These are phyloP conservation scores for Eurypyga helias DNA, from an alignment of 2,113 vertebrate genomes.

Conservation along the genomic window DNA sequence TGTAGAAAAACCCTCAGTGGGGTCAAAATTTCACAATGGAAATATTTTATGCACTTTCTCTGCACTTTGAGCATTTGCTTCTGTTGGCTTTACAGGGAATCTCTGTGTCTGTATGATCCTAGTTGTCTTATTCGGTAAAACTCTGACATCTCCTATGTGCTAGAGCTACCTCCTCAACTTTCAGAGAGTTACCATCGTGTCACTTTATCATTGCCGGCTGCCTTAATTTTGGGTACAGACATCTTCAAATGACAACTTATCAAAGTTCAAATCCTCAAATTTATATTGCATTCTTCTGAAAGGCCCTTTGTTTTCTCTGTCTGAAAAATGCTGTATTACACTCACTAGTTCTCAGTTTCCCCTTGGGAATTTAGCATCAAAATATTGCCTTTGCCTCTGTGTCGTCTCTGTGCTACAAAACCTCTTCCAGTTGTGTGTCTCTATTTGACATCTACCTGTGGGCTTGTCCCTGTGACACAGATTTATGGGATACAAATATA, in stretches of 20 bases:
- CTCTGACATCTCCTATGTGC: background rate
- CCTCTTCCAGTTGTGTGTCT: background rate
- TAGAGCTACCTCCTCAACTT: background rate
- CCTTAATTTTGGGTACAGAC: background rate
- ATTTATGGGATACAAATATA: background rate
- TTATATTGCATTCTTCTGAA: slow-evolving; percentile 7
- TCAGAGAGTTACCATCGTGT: background rate
- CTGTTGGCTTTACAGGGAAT: background rate
- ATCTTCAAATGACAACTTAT: background rate
- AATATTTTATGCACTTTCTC: background rate
- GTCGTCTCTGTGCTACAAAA: background rate
- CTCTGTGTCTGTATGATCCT: background rate
- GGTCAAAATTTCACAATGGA: background rate
- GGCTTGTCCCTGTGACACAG: background rate
- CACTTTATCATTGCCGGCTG: background rate
- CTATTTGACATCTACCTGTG: background rate
- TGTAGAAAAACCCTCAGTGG: background rate
- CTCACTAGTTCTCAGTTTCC: background rate
- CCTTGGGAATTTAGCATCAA: background rate
- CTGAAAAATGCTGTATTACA: background rate
- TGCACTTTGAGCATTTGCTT: background rate
- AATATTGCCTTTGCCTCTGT: background rate
- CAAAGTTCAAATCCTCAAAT: background rate
- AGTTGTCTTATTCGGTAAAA: background rate
- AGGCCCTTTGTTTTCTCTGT: background rate